Evolutionary conservation across 1,140 invertebrate genomes (phyloP).

Genomic region (Aradophagus sp.): DNA sequence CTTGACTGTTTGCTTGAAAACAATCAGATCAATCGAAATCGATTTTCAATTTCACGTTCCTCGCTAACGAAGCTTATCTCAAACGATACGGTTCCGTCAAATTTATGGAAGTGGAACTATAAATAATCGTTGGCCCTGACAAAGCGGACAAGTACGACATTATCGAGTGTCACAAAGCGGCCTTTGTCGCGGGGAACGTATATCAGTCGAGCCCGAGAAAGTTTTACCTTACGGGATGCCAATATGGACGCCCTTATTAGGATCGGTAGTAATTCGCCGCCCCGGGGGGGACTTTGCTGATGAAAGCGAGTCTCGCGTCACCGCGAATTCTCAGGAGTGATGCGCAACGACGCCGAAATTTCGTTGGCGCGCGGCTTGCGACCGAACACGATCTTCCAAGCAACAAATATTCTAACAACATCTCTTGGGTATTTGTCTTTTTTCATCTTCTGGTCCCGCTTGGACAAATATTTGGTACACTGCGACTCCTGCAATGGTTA

Average conservation of each 20-base stretch:
- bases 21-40: too few relatives aligned
- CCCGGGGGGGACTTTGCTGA: constrained; percentile 62
- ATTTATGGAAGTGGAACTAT: constrained; percentile 31
- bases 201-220: constrained; percentile 18
- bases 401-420: too few relatives aligned
- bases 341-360: constrained; percentile 18
- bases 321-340: constrained; percentile 39
- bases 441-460: constrained; percentile 15
- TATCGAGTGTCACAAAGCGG: constrained; percentile 38
- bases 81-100: constrained; percentile 15
- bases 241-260: constrained; percentile 64
- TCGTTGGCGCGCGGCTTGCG: too few relatives aligned
- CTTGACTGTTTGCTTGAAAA: too few relatives aligned
- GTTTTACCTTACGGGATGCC: constrained; percentile 49
- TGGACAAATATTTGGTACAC: constrained; percentile 30
- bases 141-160: constrained; percentile 40
- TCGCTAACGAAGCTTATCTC: constrained; percentile 24
- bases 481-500: constrained; percentile 37
- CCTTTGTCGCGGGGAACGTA: constrained; percentile 24
- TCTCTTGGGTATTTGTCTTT: too few relatives aligned
- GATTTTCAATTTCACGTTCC: constrained; percentile 34
- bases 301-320: constrained; percentile 58
- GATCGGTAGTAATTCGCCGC: constrained; percentile 64
- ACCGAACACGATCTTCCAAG: too few relatives aligned
- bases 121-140: constrained; percentile 31